Base-by-base conservation (phyloP, 2,888 invertebrate species). In the Chironomus tentans region DNA sequence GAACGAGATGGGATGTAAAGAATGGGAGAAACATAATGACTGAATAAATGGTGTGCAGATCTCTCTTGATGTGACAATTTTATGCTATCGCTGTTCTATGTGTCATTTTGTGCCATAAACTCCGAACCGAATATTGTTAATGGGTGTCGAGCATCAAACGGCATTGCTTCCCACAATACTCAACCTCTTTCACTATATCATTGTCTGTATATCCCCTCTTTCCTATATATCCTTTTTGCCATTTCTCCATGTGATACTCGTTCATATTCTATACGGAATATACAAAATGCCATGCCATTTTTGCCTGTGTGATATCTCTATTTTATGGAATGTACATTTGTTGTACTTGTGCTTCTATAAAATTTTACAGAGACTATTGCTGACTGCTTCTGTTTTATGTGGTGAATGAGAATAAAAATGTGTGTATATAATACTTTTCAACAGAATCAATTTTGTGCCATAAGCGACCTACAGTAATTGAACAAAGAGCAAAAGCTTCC, bases 1-100 rank as follows among this genome's bases (percentile, higher is more conserved):
- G 21, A 50, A 18, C 13, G 65, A 65, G 21, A 24, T 24, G 56
- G n/a, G 56, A 15, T n/a, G 18, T n/a, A 50, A 22, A 15, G 56
- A 46, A 46, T 56, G 61, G 62, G 22, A 6, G 38, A 38, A 62
- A 50, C 21, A 28, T 72, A 72, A 72, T 72, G 72, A 72, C 72
- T 72, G 56, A 62, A 72, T 72, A 72, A 61, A 72, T 72, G 65
- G 65, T 65, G 71, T 72, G 72, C 48, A 38, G 12, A 72, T 13
- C 61, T 61, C 56, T 22, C 62, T 18, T 62, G 72, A 62, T 72
- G 72, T 72, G 72, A 72, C 72, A 72, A 72, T 72, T 72, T 72
- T 28, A 72, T 72, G 72, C 61, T 38, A 21, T 56, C 56, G 50
- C 71, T 56, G 22, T 56, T 56, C n/a, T 56, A 12, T 38, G 38